A percentile compares a stretch with the other conserved stretches of the same genome.
These are phyloP conservation scores for Sepiola atlantica DNA, from an alignment of 2,888 invertebrate genomes.

Conservation along the genomic window DNA sequence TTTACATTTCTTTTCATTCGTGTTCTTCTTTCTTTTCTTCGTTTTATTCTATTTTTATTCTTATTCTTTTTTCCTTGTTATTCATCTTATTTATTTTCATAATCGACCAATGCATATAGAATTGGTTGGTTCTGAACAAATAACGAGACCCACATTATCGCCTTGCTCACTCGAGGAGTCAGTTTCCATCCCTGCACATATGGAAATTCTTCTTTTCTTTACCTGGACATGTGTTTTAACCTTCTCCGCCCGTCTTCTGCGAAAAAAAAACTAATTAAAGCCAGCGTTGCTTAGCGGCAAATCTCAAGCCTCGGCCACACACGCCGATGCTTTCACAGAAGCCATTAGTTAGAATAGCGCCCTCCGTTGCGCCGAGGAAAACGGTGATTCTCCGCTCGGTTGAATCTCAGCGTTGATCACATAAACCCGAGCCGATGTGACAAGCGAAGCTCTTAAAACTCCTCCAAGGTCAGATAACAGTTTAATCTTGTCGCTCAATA, in stretches of 20 bases:
- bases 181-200: neutral
- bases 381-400: neutral
- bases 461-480: conserved; percentile 15
- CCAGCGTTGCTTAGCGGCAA: neutral
- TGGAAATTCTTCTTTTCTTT: neutral
- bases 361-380: neutral
- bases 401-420: neutral
- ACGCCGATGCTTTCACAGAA: neutral
- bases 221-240: neutral
- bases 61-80: too few relatives aligned
- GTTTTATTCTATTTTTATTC: too few relatives aligned
- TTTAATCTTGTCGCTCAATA: conserved; percentile 32
- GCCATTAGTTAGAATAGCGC: neutral
- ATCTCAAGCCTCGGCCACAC: neutral
- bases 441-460: neutral
- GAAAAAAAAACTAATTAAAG: neutral
- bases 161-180: neutral
- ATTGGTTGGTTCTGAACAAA: too few relatives aligned
- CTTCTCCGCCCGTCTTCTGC: neutral
- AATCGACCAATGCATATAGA: too few relatives aligned
- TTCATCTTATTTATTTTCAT: too few relatives aligned
- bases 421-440: neutral
- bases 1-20: too few relatives aligned
- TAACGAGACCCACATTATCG: too few relatives aligned
- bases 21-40: too few relatives aligned